These are phyloP conservation scores for Leptopilina syphax DNA, from an alignment of 2,888 invertebrate genomes.

Conservation along the genomic window DNA sequence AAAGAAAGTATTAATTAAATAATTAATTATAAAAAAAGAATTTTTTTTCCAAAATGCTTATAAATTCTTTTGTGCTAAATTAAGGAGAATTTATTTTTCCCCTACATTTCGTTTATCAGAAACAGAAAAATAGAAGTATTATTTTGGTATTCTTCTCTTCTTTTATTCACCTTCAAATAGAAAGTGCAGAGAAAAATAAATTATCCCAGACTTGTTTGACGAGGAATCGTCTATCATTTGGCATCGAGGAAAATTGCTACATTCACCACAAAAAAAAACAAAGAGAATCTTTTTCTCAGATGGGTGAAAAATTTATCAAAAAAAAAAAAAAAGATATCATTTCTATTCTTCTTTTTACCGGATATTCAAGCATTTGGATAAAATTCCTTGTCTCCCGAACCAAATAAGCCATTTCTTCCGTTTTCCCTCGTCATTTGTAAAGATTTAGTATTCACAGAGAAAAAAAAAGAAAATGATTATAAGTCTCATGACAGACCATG, in stretches of 20 bases:
- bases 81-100: neutral
- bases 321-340: neutral
- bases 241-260: neutral
- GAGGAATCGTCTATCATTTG: neutral
- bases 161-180: neutral
- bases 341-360: neutral
- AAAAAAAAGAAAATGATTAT: neutral
- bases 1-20: no score
- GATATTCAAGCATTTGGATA: neutral
- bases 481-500: neutral
- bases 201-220: neutral
- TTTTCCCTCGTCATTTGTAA: neutral
- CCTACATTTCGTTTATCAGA: neutral
- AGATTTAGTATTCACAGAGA: neutral
- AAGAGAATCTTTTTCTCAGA: slow-evolving; percentile 9
- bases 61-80: neutral
- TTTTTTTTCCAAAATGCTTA: neutral
- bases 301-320: slow-evolving; percentile 26
- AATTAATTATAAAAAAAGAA: no score
- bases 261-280: neutral
- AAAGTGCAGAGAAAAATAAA: slow-evolving; percentile 9
- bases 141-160: slow-evolving; percentile 4
- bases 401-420: neutral
- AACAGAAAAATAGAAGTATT: neutral
- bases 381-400: neutral